Base-by-base conservation (phyloP, 2,888 invertebrate species). In the Drosophila anomelani region DNA sequence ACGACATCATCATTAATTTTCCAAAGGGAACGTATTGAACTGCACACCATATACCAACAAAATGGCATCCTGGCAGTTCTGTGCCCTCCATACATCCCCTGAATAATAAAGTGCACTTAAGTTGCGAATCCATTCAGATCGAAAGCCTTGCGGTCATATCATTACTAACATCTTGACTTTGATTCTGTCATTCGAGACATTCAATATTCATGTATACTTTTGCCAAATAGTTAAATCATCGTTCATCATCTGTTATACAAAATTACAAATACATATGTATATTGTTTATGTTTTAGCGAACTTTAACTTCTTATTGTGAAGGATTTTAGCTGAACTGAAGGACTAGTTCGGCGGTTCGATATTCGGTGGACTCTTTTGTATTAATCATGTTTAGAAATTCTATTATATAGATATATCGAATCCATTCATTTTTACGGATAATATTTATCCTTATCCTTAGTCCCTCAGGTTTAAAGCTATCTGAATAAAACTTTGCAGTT, bases 121-220 rank as follows among this genome's bases (percentile, higher is more conserved):
- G 68, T 44, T 68, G 56, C 56, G 62, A 53, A 39, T 39, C 75
- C 62, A 57, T 55, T 80, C 20, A 7, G 29, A 23, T 39, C 12
- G 70, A 76, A 78, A 53, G 43, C 63, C 58, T 75, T 76, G 74
- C 36, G 86, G 81, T 73, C 68, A 71, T 55, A 39, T 71, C 78
- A 85, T 85, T 82, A 78, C 70, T 61, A 63, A 15, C 51, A 29
- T 47, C 46, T 60, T 56, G 47, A 38, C 20, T 62, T 51, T 10
- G 17, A 32, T 15, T 41, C 20, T 51, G 34, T 51, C 34, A 34
- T 15, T 36, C 10, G 5, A 15, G 10, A 6, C 23, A 36, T 53
- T 53, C 9, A 36, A 20, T 53, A 36, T 53, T 23, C 20, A 51
- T 20, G 4, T 34, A 20, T 34, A 23, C 29, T 9, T n/a, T 3